Base-by-base conservation (phyloP, 1,140 invertebrate species). In the Dysdera silvatica region DNA sequence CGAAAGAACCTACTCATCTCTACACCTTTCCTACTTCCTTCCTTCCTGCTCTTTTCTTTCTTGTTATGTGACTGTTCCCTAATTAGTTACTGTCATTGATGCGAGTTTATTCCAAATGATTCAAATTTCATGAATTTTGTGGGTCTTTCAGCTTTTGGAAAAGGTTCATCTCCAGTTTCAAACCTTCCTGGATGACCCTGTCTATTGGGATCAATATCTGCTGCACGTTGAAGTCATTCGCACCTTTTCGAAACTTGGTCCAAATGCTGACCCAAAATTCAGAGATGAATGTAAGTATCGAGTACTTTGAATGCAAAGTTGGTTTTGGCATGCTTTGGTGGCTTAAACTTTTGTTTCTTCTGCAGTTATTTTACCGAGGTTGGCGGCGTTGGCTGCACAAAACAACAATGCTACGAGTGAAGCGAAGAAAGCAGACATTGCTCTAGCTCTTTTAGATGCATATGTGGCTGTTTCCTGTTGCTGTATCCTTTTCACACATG, bases 111-210 rank as follows among this genome's bases (percentile, higher is more conserved):
- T n/a, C n/a, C n/a, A n/a, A n/a, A n/a, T 32, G 55, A 28, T 57
- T 16, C n/a, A n/a, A 41, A 59, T 16, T 43, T 40, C 37, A 16
- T 16, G 24, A 32, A 28, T 55, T 24, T 8, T 59, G 20, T 51
- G 14, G 47, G 18, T 41, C 33, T 67, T 56, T 10, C 75, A 86
- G 78, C 81, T 84, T 20, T 77, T 84, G 53, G 85, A 87, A 68
- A 85, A 87, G 75, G 82, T 82, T 32, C 83, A 84, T 68, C 79
- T 87, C 73, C 85, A 87, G 69, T 72, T 87, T n/a, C 83, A 86
- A 74, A 82, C 79, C 4, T 83, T 86, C 40, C 72, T 83, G 43
- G 78, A 79, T 67, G 83, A 85, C 66, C 74, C 77, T 4, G 59
- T 74, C 6, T 77, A 79, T 41, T 70, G 74, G 45, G 80, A 80